These are phyloP conservation scores for Nymphicus hollandicus DNA, from an alignment of 2,113 vertebrate species.

Conservation along the genomic window DNA sequence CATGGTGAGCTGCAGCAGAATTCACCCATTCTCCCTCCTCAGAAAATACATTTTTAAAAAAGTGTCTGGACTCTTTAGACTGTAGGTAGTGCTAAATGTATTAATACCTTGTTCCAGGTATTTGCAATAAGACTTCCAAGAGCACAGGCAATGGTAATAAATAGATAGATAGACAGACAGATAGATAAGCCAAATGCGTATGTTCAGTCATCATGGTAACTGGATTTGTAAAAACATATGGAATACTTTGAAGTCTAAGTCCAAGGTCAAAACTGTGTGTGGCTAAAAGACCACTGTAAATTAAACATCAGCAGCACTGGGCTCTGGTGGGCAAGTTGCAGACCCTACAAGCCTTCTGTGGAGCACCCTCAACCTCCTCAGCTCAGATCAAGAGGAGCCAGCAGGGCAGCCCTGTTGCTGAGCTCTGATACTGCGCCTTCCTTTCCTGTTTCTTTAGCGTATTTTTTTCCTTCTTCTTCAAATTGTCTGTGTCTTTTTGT, in stretches of 20 bases:
- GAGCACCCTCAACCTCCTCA: background rate
- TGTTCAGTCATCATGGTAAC: background rate
- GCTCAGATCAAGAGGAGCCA: background rate
- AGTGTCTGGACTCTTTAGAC: background rate
- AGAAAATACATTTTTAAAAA: background rate
- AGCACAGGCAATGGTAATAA: background rate
- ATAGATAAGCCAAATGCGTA: background rate
- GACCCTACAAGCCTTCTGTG: background rate
- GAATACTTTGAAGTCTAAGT: background rate
- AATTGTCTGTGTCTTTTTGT: conserved; percentile 4
- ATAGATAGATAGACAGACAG: background rate
- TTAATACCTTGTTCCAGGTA: background rate
- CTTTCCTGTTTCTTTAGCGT: background rate
- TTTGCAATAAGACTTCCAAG: background rate
- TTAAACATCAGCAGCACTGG: background rate
- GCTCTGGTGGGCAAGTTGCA: background rate
- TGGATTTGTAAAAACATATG: background rate
- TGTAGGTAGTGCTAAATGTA: background rate
- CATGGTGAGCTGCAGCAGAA: background rate
- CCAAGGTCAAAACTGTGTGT: background rate
- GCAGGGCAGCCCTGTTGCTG: background rate
- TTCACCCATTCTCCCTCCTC: background rate
- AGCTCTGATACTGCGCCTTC: background rate
- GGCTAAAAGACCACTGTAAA: background rate
- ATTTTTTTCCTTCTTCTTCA: conserved; percentile 33